Evolutionary conservation across 2,888 invertebrate species (phyloP), one percentile per base, ranked within the genome.

Genomic region (Notodonta ziczac): DNA sequence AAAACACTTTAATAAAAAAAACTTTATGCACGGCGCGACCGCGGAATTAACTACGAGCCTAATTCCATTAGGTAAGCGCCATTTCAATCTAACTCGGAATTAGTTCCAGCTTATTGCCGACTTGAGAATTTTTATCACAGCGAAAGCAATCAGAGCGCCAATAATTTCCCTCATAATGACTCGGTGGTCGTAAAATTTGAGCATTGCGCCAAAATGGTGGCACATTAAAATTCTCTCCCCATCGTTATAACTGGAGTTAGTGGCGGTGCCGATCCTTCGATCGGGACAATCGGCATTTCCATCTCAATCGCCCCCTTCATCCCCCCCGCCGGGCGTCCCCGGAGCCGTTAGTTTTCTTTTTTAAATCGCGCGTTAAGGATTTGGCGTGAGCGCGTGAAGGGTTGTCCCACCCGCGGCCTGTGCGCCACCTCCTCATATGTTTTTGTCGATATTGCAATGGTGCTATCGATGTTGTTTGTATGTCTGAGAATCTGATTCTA

Each of bases 161-260:
- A 93, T 93, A 93, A 93, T 93, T 93, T 92, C 93, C 90, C 89
- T 93, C 92, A 92, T 93, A 93, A 93, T 93, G 93, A 93, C 92
- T 88, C 78, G 82, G 85, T 76, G 91, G 87, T 91, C 93, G 89
- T 93, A 93, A 93, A 93, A 93, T 93, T 93, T 93, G 91, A 93
- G 92, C 93, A 91, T 91, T 92, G 93, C 91, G 92, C 92, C 91
- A 91, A 92, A 93, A 93, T 93, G 93, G 93, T 91, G 90, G 91
- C 86, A 90, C 93, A 93, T 93, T 93, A 93, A 93, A 93, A 93
- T 93, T 93, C 93, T 88, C 93, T 87, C 93, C 91, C 92, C 87
- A 88, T 90, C 92, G 93, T 93, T 93, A 93, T 92, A 91, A 90
- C 86, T 82, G 90, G 87, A 91, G 90, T 90, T 92, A 91, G 91